phyloP scores from a whole-genome alignment of 2,888 invertebrate genomes.

The Athrips mouffetella region DNA sequence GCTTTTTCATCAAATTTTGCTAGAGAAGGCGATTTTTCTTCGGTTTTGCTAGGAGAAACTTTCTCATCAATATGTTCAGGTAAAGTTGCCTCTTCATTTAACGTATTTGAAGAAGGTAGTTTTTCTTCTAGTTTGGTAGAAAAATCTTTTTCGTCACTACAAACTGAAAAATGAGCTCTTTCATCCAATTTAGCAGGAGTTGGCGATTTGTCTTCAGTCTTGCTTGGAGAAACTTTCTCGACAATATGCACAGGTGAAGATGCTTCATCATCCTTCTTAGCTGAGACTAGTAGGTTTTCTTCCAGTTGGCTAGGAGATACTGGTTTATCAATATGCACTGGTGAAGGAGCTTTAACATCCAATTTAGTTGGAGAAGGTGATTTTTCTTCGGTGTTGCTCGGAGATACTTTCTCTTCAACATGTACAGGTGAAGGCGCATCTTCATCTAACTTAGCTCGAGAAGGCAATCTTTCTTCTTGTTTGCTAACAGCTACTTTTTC shows the following conservation, averaged over 20 bases:
- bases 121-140: slow-evolving; percentile 12
- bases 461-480: neutral
- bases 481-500: neutral
- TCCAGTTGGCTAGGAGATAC: neutral
- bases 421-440: slow-evolving; percentile 11
- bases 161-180: slow-evolving; percentile 10
- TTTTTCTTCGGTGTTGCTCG: neutral
- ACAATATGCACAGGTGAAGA: too few relatives aligned
- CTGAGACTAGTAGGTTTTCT: slow-evolving; percentile 12
- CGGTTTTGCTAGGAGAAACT: neutral
- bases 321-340: neutral
- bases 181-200: slow-evolving; percentile 10
- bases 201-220: slow-evolving; percentile 7
- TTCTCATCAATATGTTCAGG: neutral
- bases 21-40: slow-evolving; percentile 17
- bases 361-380: too few relatives aligned
- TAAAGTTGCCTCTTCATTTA: too few relatives aligned
- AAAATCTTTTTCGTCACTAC: slow-evolving; percentile 15
- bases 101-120: too few relatives aligned
- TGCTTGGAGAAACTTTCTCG: neutral
- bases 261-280: slow-evolving; percentile 1
- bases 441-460: neutral
- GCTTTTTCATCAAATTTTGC: slow-evolving; percentile 4
- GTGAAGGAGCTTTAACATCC: neutral
- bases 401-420: neutral